Base-by-base conservation (phyloP, 1,140 invertebrate species). In the Mizuhopecten yessoensis region DNA sequence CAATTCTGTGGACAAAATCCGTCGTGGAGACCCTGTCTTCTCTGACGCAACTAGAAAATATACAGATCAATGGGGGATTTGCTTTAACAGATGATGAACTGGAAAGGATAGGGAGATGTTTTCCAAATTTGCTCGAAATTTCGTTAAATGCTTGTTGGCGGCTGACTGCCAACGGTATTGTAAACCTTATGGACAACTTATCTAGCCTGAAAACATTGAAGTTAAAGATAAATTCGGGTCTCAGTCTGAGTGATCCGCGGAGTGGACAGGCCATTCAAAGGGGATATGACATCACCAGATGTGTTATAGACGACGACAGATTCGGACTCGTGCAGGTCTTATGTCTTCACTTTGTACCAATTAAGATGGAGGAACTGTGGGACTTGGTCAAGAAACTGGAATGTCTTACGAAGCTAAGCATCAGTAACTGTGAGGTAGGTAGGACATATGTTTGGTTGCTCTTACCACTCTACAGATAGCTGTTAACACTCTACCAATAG, bases 401-500 rank as follows among this genome's bases (percentile, higher is more conserved):
- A 33, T 92, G 88, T 42, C 89, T 96, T 0, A 94, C 92, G 89
- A 96, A 95, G 91, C 94, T 96, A 17, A 95, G 94, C 87, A 94
- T 96, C 57, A 96, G 95, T 87, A 95, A 96, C 49, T 96, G 95
- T 88, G 95, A 96, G 95, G 95, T 96, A 94, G 88, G 91, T 87
- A 45, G 23, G 34, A n/a, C n/a, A n/a, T n/a, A n/a, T n/a, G n/a
- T n/a, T n/a, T n/a, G n/a, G n/a, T n/a, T n/a, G n/a, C n/a, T n/a
- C n/a, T n/a, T n/a, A n/a, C n/a, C n/a, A n/a, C n/a, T n/a, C n/a
- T n/a, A n/a, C n/a, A n/a, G n/a, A n/a, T n/a, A n/a, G n/a, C n/a
- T n/a, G n/a, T n/a, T n/a, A n/a, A n/a, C n/a, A n/a, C n/a, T n/a
- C n/a, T n/a, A n/a, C n/a, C n/a, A n/a, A n/a, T n/a, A n/a, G n/a